Evolutionary conservation across 2,888 invertebrate species (phyloP), one percentile per base, ranked within the genome.

Genomic region (Drepanosiphum platanoidis): DNA sequence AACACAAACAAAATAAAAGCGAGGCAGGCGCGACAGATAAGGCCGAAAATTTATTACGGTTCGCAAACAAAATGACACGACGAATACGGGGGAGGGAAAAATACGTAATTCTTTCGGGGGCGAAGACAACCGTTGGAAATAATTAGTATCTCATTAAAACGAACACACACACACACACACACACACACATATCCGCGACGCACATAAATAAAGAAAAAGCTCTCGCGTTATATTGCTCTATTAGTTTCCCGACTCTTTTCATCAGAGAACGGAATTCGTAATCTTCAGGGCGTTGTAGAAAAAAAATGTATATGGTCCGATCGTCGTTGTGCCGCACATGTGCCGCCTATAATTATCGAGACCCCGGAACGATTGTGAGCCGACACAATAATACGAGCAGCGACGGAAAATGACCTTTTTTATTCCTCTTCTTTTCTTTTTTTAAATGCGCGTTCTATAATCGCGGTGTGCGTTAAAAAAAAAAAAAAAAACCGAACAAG

Each of bases 21-120:
- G 74, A 66, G 74, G 46, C 74, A 66, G 66, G 64, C 83, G 27
- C 83, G 74, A 66, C 64, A 83, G 83, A 83, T 83, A 83, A 83
- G 66, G 30, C 74, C 66, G 46, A 75, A 75, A 66, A 83, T 83
- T 83, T 83, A 83, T 83, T 83, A 83, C 66, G 74, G 83, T 83
- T 83, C 36, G 46, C 72, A 83, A 83, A 83, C 83, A 83, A 74
- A 83, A 83, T 83, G 83, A 75, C 83, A 75, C n/a, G n/a, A 72
- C 42, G 42, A 30, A 36, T 13, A 34, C 30, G 39, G 46, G 64
- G 30, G 32, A 34, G 42, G 66, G 18, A 66, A 61, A 82, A 75
- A 83, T 46, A 66, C 74, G 46, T 83, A 74, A 74, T 83, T 75
- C 72, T 83, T 75, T 46, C 9, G 7, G 9, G 74, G 9, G 74